Evolutionary conservation across 2,888 invertebrate genomes (phyloP).

Genomic region (Cantharis lateralis): DNA sequence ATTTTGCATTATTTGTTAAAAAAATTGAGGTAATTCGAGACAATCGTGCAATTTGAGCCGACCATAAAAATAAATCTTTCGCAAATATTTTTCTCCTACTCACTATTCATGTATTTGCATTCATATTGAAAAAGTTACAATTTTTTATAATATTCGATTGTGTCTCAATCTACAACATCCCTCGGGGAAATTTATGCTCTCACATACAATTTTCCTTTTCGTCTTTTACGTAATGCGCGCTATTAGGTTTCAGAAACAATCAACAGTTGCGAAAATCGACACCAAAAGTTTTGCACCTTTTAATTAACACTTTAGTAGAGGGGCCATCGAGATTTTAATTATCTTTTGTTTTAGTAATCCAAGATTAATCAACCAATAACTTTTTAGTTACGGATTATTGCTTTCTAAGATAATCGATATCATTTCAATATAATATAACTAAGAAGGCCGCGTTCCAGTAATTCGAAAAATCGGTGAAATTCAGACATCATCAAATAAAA

Average conservation of each 20-base stretch:
- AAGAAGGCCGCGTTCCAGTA: too few relatives aligned
- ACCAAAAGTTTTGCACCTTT: background rate
- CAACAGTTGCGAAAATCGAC: background rate
- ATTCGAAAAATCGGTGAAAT: too few relatives aligned
- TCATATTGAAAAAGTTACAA: slow-evolving; percentile 10
- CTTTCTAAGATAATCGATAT: too few relatives aligned
- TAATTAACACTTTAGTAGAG: background rate
- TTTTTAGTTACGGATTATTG: too few relatives aligned
- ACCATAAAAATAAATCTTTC: background rate
- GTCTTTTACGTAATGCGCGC: background rate
- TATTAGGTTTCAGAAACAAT: background rate
- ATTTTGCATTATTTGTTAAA: background rate
- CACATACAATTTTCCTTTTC: slow-evolving; percentile 1
- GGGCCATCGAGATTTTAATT: too few relatives aligned
- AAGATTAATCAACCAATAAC: too few relatives aligned
- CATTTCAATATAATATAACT: too few relatives aligned
- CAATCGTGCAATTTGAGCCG: background rate
- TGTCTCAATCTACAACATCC: slow-evolving; percentile 11
- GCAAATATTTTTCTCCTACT: background rate
- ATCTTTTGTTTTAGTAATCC: too few relatives aligned
- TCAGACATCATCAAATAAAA: too few relatives aligned
- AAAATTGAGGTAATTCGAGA: background rate
- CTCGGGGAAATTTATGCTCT: slow-evolving; percentile 1
- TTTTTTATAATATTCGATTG: slow-evolving; percentile 11
- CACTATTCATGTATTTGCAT: slow-evolving; percentile 3